Evolutionary conservation across 2,113 vertebrate genomes (phyloP).

Genomic region (Hippocampus abdominalis): DNA sequence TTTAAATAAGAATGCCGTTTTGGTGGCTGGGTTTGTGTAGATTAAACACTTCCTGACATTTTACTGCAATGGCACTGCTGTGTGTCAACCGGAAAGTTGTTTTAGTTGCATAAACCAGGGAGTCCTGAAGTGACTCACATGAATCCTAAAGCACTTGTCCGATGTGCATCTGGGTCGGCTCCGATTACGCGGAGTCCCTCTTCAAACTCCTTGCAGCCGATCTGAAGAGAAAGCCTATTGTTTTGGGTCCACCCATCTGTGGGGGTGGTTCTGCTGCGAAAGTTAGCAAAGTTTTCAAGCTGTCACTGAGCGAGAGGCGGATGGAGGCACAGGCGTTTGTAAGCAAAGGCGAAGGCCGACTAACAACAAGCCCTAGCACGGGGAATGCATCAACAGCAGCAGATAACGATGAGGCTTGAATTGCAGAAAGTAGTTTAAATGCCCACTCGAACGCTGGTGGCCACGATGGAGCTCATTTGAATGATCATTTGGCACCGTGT

Average conservation of each 20-base stretch:
- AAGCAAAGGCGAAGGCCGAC: constrained; percentile 15
- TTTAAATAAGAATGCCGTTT: neutral
- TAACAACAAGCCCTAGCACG: neutral
- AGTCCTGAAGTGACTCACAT: neutral
- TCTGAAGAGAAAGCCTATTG: constrained; percentile 52
- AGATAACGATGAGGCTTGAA: constrained; percentile 26
- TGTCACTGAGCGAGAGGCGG: constrained; percentile 56
- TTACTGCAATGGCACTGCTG: neutral
- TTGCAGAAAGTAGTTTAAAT: constrained; percentile 6
- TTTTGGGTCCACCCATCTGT: constrained; percentile 67
- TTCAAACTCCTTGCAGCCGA: constrained; percentile 47
- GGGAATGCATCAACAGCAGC: constrained; percentile 25
- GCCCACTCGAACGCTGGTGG: neutral
- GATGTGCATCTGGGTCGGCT: neutral
- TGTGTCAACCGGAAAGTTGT: neutral
- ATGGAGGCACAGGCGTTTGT: constrained; percentile 37
- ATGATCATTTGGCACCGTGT: constrained; percentile 32
- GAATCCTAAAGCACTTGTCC: neutral
- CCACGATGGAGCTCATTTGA: constrained; percentile 31
- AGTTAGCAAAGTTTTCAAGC: constrained; percentile 58
- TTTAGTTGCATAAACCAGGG: neutral
- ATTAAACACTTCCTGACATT: neutral
- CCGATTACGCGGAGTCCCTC: constrained; percentile 48
- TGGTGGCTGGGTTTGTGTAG: neutral
- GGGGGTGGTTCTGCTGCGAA: constrained; percentile 68